phyloP scores from a whole-genome alignment of 2,797 vertebrate genomes.

The Lithobates pipiens region DNA sequence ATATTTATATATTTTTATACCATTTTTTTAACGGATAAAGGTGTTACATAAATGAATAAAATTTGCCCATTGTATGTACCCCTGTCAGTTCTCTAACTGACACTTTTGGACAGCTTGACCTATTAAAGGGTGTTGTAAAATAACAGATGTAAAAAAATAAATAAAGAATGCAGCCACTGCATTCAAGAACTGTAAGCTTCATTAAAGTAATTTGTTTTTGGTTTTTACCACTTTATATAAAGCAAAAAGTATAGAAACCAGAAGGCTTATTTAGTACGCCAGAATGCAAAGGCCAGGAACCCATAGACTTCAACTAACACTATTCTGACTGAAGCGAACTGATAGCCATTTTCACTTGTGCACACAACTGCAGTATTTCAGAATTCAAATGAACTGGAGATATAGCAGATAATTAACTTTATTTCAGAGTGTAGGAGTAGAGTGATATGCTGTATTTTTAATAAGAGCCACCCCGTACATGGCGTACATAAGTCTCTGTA shows the following conservation, averaged over 20 bases:
- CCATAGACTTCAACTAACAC: not conserved
- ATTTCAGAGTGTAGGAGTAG: not conserved
- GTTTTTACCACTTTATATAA: no score
- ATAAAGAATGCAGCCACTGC: no score
- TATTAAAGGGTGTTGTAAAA: no score
- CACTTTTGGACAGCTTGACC: no score
- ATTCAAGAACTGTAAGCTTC: no score
- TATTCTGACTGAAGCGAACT: not conserved
- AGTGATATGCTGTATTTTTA: constrained; percentile 17
- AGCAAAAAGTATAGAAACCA: not conserved
- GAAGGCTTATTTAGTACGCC: not conserved
- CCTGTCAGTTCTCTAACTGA: no score
- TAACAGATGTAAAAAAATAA: no score
- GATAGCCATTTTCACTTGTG: not conserved
- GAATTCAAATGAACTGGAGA: not conserved
- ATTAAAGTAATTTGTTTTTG: no score
- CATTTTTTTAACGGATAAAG: no score
- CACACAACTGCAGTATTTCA: not conserved
- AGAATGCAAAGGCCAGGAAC: not conserved
- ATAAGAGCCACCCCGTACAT: constrained; percentile 14
- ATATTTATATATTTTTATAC: no score
- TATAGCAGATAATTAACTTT: constrained; percentile 15
- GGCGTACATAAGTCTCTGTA: constrained; percentile 13
- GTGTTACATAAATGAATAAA: no score
- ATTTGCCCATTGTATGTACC: no score